Evolutionary conservation across 2,113 vertebrate genomes (phyloP).

Genomic region (Trichechus manatus): DNA sequence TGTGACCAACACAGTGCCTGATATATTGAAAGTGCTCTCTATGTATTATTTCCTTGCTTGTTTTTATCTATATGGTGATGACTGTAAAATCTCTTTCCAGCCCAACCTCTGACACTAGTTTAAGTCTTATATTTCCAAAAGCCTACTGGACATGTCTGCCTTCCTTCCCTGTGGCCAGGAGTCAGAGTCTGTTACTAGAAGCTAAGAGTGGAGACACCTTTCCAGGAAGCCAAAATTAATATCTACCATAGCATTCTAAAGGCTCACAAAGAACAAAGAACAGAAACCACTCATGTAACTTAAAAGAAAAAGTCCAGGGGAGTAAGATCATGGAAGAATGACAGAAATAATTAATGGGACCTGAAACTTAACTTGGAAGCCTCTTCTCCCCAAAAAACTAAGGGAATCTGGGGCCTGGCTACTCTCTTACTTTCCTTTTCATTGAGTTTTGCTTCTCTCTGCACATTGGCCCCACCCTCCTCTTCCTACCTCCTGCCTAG

Average conservation of each 20-base stretch:
- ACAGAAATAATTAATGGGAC: neutral
- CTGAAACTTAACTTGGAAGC: slow-evolving; percentile 14
- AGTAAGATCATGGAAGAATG: neutral
- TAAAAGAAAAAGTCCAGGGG: neutral
- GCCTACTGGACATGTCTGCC: neutral
- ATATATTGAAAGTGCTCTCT: slow-evolving; percentile 20
- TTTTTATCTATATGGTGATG: neutral
- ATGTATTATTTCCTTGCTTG: neutral
- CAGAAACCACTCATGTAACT: neutral
- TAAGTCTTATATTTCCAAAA: neutral
- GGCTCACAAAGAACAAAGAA: slow-evolving; percentile 16
- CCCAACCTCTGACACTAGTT: neutral
- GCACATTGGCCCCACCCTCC: neutral
- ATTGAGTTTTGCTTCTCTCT: neutral
- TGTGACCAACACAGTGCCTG: neutral
- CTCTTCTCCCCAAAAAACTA: neutral
- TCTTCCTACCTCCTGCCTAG: neutral
- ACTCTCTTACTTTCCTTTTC: neutral
- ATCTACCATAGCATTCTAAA: neutral
- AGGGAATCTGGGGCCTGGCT: neutral
- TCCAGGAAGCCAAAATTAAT: neutral
- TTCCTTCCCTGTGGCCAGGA: neutral
- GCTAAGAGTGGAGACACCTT: neutral
- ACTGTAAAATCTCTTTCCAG: slow-evolving; percentile 19
- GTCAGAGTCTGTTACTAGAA: neutral